Conservation (phyloP, 2,888 invertebrate species). For the Campopleginae sp. region DNA sequence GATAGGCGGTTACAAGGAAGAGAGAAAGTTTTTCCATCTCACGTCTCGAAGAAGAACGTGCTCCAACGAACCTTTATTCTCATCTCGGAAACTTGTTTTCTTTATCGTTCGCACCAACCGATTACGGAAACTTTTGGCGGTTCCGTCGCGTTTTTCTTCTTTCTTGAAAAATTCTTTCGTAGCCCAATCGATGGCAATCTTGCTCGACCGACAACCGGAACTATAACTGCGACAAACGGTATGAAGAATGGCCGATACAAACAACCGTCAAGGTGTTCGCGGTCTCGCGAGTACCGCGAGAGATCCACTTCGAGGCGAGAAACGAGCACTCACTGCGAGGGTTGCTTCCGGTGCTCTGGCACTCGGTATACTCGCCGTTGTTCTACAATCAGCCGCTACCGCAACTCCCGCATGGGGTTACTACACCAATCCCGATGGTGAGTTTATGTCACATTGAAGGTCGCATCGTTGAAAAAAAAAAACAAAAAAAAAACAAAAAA, state of each 20-base stretch:
- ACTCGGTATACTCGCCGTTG: conserved; percentile 85
- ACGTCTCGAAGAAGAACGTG: conserved; percentile 43
- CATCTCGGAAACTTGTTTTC: not conserved
- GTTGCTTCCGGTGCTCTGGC: conserved; percentile 81
- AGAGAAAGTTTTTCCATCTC: conserved; percentile 69
- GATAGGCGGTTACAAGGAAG: conserved; percentile 60
- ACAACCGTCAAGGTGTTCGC: conserved; percentile 80
- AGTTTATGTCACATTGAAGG: no score
- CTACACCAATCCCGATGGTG: conserved; percentile 90
- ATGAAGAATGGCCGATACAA: conserved; percentile 84
- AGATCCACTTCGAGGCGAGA: conserved; percentile 79
- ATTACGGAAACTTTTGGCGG: not conserved
- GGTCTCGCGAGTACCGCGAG: conserved; percentile 80
- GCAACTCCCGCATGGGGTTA: conserved; percentile 95
- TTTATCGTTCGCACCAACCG: not conserved
- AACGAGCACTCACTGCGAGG: conserved; percentile 83
- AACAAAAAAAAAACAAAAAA: no score
- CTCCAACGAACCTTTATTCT: conserved; percentile 3
- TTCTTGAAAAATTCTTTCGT: not conserved
- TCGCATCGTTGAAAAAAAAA: no score
- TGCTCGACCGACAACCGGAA: conserved; percentile 40
- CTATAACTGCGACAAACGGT: conserved; percentile 74
- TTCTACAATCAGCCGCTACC: conserved; percentile 92
- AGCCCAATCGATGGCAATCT: conserved; percentile 17
- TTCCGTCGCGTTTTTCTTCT: not conserved